Conservation (phyloP, 2,888 invertebrate species). For the Spilarctia lutea region DNA sequence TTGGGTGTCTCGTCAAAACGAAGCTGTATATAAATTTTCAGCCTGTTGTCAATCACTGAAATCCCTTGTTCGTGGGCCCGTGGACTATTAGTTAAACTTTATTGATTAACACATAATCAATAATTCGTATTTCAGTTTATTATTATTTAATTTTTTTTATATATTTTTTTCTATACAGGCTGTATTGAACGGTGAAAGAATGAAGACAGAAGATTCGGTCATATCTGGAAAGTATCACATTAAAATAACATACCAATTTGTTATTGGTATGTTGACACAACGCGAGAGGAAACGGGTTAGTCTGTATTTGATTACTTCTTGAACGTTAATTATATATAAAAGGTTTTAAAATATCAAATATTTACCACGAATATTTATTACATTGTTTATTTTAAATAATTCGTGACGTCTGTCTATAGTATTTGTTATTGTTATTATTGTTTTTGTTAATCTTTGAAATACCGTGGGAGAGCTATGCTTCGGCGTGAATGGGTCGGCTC, state of each 20-base stretch:
- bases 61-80: too few species aligned
- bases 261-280: constrained; percentile 32
- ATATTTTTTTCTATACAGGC: constrained; percentile 34
- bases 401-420: constrained; percentile 2
- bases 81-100: too few species aligned
- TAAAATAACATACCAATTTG: constrained; percentile 32
- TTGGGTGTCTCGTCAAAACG: too few species aligned
- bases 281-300: constrained; percentile 28
- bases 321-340: background rate
- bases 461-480: too few species aligned
- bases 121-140: background rate
- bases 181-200: constrained; percentile 24
- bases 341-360: background rate
- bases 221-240: constrained; percentile 38
- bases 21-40: too few species aligned
- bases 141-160: constrained; percentile 7
- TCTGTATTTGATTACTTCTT: constrained; percentile 36
- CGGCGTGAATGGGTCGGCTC: too few species aligned
- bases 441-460: background rate
- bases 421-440: background rate
- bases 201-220: constrained; percentile 28
- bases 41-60: too few species aligned
- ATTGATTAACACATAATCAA: background rate
- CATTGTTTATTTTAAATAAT: background rate
- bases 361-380: background rate